These are phyloP conservation scores for Pristionchus japonicus DNA, from an alignment of 2,888 invertebrate species.

Conservation along the genomic window DNA sequence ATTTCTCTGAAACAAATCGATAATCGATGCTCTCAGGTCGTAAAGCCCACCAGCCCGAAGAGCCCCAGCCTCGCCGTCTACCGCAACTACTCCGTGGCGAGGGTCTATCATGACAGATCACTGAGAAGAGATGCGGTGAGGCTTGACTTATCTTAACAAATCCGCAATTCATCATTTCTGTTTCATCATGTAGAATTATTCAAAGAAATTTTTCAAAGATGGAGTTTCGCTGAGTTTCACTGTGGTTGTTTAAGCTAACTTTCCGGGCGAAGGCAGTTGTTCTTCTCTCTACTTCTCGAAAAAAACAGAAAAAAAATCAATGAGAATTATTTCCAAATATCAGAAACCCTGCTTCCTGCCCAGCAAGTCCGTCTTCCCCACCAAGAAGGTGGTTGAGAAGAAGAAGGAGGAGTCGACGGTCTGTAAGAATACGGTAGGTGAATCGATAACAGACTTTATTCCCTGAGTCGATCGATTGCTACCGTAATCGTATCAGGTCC, in stretches of 20 bases:
- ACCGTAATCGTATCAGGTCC: not conserved
- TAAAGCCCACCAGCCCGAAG: not conserved
- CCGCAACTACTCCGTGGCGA: constrained; percentile 19
- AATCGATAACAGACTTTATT: not conserved
- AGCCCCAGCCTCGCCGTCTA: not conserved
- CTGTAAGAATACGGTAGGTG: not conserved
- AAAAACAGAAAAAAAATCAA: too few species aligned
- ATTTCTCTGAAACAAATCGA: not conserved
- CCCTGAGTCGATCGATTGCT: too few species aligned
- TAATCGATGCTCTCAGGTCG: not conserved
- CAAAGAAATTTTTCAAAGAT: too few species aligned
- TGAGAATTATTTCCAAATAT: too few species aligned
- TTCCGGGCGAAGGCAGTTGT: too few species aligned
- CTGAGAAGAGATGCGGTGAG: constrained; percentile 12
- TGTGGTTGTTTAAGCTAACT: too few species aligned
- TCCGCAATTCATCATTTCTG: too few species aligned
- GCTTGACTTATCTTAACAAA: too few species aligned
- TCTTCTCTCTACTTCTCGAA: too few species aligned
- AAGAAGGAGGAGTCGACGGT: not conserved
- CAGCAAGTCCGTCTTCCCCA: not conserved
- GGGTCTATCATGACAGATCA: constrained; percentile 1
- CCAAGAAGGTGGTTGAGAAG: not conserved
- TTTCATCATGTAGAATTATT: too few species aligned
- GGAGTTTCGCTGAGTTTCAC: too few species aligned
- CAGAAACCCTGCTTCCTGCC: not conserved